These are phyloP conservation scores for Sebastes reedi DNA, from an alignment of 2,797 vertebrate species.

Conservation along the genomic window DNA sequence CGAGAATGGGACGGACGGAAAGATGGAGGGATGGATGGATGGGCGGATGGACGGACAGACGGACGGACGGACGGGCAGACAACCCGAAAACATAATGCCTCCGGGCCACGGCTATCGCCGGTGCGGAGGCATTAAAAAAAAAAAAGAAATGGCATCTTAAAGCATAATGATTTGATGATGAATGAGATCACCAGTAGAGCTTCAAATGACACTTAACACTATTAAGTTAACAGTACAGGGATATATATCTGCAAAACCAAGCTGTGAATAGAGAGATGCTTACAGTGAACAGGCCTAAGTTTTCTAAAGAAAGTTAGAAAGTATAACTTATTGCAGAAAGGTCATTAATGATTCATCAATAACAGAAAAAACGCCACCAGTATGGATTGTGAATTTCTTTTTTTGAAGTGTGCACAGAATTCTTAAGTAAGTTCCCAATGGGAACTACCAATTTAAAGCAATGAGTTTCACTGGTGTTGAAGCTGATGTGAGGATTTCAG, in stretches of 20 bases:
- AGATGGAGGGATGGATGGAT: too few species aligned
- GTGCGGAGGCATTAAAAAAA: too few species aligned
- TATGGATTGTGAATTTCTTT: constrained; percentile 5
- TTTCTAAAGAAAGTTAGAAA: neutral
- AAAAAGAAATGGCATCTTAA: neutral
- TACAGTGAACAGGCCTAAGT: neutral
- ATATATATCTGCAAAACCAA: neutral
- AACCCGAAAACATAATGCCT: neutral
- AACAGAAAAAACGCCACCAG: neutral
- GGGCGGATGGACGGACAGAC: rapidly evolving
- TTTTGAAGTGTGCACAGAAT: constrained; percentile 22
- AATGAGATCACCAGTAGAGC: neutral
- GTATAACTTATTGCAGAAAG: neutral
- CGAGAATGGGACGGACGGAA: too few species aligned
- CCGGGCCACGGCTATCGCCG: too few species aligned
- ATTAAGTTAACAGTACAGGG: neutral
- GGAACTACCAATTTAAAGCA: constrained; percentile 11
- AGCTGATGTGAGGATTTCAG: neutral
- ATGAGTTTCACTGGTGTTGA: neutral
- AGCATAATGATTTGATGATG: neutral
- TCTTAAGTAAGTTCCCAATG: constrained; percentile 1
- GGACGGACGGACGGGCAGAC: neutral
- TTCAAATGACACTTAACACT: neutral
- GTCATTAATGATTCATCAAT: constrained; percentile 38
- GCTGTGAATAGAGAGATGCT: neutral